phyloP scores from a whole-genome alignment of 2,797 vertebrate species.

The Chaenodraco wilsoni region DNA sequence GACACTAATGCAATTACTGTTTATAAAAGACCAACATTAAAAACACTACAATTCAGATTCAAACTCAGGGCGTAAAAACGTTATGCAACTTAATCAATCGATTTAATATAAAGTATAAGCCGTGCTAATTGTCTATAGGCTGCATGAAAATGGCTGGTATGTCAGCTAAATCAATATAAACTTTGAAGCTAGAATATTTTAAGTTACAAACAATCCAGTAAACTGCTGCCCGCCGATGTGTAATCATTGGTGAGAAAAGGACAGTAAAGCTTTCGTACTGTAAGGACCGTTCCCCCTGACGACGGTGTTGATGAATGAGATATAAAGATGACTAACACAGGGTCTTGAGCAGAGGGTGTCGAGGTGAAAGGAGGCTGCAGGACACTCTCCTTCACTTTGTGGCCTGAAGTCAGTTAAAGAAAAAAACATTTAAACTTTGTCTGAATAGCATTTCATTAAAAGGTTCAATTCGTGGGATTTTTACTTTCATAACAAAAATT shows the following conservation, averaged over 20 bases:
- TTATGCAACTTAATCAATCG: slow-evolving; percentile 4
- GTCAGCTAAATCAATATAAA: slow-evolving; percentile 2
- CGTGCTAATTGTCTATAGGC: slow-evolving; percentile 3
- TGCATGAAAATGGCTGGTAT: slow-evolving; percentile 8
- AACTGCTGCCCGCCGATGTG: slow-evolving; percentile 7
- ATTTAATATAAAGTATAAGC: slow-evolving; percentile 12
- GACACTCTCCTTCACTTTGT: slow-evolving; percentile 14
- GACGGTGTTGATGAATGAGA: slow-evolving; percentile 40
- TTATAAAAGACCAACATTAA: slow-evolving; percentile 22
- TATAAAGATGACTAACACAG: slow-evolving; percentile 49
- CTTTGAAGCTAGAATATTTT: slow-evolving; percentile 12
- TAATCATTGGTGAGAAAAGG: slow-evolving; percentile 29
- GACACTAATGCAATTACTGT: slow-evolving; percentile 28
- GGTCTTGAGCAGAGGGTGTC: slow-evolving; percentile 39
- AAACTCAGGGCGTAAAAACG: slow-evolving; percentile 4
- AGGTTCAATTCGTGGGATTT: background rate
- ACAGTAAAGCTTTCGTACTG: slow-evolving; percentile 32
- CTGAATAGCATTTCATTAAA: slow-evolving; percentile 30
- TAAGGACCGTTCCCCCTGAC: slow-evolving; percentile 35
- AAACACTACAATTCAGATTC: slow-evolving; percentile 2
- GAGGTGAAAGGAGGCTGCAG: slow-evolving; percentile 33
- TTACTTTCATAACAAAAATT: slow-evolving; percentile 9
- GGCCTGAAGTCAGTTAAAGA: slow-evolving; percentile 1
- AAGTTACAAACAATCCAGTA: background rate
- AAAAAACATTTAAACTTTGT: background rate